These are phyloP conservation scores for Meriones psammophilus DNA, from an alignment of 2,797 vertebrate genomes.

Conservation along the genomic window DNA sequence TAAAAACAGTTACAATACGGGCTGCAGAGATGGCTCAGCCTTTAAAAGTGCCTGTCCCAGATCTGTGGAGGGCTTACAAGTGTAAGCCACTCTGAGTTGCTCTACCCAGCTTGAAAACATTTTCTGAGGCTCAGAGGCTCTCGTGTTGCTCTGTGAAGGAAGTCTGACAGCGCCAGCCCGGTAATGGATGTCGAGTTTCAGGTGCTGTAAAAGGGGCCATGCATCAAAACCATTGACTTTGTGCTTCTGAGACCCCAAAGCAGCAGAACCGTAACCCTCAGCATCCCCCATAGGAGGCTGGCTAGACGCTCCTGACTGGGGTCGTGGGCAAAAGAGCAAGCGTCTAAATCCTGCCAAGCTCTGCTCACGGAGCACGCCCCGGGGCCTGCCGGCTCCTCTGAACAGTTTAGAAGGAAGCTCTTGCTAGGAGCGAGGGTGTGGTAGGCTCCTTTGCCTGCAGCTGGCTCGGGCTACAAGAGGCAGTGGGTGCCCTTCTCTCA, in stretches of 20 bases:
- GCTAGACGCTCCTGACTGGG: constrained; percentile 4
- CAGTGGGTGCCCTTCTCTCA: rapidly evolving
- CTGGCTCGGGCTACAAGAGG: background rate
- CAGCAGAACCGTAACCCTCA: background rate
- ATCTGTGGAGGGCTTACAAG: background rate
- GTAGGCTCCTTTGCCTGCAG: background rate
- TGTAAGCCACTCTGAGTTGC: background rate
- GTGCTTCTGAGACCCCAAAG: constrained; percentile 56
- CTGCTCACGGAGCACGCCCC: background rate
- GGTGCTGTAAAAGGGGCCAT: background rate
- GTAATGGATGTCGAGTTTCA: constrained; percentile 36
- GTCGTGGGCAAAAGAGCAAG: background rate
- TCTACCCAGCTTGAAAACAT: background rate
- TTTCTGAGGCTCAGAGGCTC: background rate
- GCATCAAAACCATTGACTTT: constrained; percentile 54
- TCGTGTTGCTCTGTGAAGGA: background rate
- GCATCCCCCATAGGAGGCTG: background rate
- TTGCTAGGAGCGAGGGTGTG: background rate
- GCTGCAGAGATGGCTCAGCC: background rate
- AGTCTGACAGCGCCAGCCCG: background rate
- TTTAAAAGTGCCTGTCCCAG: background rate
- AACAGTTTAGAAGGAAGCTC: background rate
- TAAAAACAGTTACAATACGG: background rate
- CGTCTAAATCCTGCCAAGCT: background rate
- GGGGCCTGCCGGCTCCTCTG: background rate